A percentile compares a stretch with the other conserved stretches of the same genome.
Conservation (phyloP, 2,888 invertebrate species). For the Tetropium fuscum region DNA sequence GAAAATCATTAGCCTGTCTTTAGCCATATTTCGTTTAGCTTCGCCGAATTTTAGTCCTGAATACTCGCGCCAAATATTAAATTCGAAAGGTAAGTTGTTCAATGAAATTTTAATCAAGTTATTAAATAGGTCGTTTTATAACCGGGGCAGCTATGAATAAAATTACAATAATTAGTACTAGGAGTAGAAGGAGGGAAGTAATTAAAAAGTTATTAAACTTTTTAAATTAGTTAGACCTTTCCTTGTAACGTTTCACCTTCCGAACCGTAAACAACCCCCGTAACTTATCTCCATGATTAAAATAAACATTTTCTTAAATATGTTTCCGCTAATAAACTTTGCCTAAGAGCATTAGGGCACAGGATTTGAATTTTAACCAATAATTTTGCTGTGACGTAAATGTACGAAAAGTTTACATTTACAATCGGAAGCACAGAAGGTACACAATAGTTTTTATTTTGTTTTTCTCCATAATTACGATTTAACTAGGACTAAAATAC, state of each 20-base stretch:
- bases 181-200: constrained; percentile 28
- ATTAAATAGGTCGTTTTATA: constrained; percentile 18
- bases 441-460: too few relatives aligned
- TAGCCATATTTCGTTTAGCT: too few relatives aligned
- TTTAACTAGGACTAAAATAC: too few relatives aligned
- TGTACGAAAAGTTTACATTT: too few relatives aligned
- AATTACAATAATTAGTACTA: constrained; percentile 21
- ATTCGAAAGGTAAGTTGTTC: constrained; percentile 10
- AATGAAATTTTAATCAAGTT: constrained; percentile 17
- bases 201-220: constrained; percentile 42
- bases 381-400: too few relatives aligned
- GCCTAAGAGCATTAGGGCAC: too few relatives aligned
- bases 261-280: neutral
- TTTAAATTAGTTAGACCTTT: constrained; percentile 35
- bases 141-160: constrained; percentile 14
- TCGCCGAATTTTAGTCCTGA: neutral
- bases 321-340: too few relatives aligned
- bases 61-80: constrained; percentile 8
- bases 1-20: too few relatives aligned
- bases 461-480: too few relatives aligned
- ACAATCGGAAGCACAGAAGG: too few relatives aligned
- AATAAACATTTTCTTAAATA: neutral
- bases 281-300: neutral
- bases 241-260: constrained; percentile 5
- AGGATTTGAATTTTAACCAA: too few relatives aligned